Evolutionary conservation across 1,140 invertebrate genomes (phyloP).

Genomic region (Drosophila sucinea): DNA sequence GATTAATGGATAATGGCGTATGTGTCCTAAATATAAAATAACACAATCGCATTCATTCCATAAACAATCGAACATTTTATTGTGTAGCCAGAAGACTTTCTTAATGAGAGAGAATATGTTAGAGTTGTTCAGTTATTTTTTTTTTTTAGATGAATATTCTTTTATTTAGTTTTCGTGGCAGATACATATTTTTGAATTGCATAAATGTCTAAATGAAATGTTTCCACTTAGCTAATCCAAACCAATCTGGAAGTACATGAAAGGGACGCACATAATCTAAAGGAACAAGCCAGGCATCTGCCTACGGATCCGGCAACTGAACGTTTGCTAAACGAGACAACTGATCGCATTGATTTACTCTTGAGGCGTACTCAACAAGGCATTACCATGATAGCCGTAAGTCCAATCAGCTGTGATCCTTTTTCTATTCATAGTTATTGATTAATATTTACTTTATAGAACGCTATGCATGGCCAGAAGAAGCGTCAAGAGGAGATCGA

Average conservation of each 20-base stretch:
- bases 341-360: conserved; percentile 75
- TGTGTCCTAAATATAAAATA: conserved; percentile 63
- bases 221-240: conserved; percentile 74
- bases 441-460: conserved; percentile 67
- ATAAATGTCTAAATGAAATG: conserved; percentile 23
- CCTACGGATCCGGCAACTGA: conserved; percentile 75
- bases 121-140: conserved; percentile 36
- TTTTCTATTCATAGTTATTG: not conserved
- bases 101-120: conserved; percentile 37
- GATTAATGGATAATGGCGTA: conserved; percentile 81
- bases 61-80: conserved; percentile 65
- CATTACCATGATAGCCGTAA: conserved; percentile 80
- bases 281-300: conserved; percentile 59
- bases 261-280: conserved; percentile 64
- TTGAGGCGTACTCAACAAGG: conserved; percentile 77
- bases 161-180: not conserved
- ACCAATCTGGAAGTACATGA: conserved; percentile 78
- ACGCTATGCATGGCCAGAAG: conserved; percentile 84
- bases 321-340: conserved; percentile 72
- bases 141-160: conserved; percentile 25
- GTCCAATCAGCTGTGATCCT: conserved; percentile 18
- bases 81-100: conserved; percentile 30
- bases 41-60: conserved; percentile 81
- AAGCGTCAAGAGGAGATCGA: conserved; percentile 85
- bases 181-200: not conserved